Evolutionary conservation across 2,113 vertebrate species (phyloP).

Genomic region (Rhagologus leucostigma): DNA sequence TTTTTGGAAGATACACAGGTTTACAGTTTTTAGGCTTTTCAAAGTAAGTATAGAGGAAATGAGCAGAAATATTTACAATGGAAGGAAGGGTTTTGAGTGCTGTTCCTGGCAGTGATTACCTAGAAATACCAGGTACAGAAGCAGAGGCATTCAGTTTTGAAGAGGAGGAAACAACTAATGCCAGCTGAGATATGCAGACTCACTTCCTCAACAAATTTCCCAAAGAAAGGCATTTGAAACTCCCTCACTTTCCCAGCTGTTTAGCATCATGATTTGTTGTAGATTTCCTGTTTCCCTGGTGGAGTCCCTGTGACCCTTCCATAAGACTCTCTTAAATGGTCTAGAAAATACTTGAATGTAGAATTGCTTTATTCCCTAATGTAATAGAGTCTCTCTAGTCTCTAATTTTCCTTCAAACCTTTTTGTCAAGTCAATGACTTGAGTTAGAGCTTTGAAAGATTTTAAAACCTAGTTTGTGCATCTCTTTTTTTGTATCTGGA

Average conservation of each 20-base stretch:
- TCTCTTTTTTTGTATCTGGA: neutral
- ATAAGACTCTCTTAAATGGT: neutral
- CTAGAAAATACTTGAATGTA: neutral
- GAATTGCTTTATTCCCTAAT: neutral
- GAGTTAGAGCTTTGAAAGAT: neutral
- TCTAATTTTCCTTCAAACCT: neutral
- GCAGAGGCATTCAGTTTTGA: neutral
- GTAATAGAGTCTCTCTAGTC: neutral
- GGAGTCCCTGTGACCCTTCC: neutral
- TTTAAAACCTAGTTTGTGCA: neutral
- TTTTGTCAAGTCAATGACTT: neutral
- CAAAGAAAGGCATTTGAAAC: neutral
- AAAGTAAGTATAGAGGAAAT: neutral
- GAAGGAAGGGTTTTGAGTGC: neutral
- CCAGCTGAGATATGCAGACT: neutral
- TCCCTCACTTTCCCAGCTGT: neutral
- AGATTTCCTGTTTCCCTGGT: neutral
- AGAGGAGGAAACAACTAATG: neutral
- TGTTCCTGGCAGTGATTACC: neutral
- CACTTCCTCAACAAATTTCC: neutral
- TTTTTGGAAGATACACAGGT: neutral
- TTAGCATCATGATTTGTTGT: neutral
- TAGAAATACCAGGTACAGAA: slow-evolving; percentile 1
- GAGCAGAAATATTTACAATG: neutral
- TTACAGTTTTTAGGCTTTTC: neutral